Evolutionary conservation across 2,113 vertebrate species (phyloP).

Genomic region (Rhinolophus sinicus): DNA sequence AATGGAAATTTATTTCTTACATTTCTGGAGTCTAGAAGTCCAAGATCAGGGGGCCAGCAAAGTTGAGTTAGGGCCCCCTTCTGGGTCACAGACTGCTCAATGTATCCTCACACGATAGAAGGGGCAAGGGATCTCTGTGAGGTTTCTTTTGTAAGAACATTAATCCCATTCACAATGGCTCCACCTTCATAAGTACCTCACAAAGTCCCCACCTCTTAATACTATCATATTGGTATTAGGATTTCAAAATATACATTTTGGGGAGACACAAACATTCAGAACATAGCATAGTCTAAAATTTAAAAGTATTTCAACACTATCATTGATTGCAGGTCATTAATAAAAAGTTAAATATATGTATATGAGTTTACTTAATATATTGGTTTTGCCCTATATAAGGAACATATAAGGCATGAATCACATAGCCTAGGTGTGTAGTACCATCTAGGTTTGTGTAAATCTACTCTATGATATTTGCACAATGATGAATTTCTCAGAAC

Average conservation of each 20-base stretch:
- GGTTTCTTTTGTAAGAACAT: not conserved
- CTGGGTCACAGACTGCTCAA: not conserved
- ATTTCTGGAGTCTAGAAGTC: not conserved
- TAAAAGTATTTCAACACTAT: not conserved
- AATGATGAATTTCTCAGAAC: not conserved
- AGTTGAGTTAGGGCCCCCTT: not conserved
- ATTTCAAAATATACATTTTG: not conserved
- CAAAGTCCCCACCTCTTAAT: not conserved
- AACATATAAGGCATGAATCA: not conserved
- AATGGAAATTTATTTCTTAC: not conserved
- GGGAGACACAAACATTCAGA: not conserved
- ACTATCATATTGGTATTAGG: not conserved
- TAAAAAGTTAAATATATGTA: not conserved
- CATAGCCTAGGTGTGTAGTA: not conserved
- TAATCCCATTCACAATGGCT: not conserved
- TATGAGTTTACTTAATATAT: not conserved
- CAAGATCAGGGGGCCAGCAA: not conserved
- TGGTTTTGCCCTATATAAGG: not conserved
- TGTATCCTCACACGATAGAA: not conserved
- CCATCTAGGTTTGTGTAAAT: not conserved
- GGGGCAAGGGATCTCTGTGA: not conserved
- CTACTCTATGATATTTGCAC: not conserved
- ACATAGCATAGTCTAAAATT: not conserved
- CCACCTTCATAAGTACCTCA: not conserved
- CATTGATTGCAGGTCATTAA: not conserved